Base-by-base conservation (phyloP, 2,797 vertebrate genomes). In the Bufotes viridis region DNA sequence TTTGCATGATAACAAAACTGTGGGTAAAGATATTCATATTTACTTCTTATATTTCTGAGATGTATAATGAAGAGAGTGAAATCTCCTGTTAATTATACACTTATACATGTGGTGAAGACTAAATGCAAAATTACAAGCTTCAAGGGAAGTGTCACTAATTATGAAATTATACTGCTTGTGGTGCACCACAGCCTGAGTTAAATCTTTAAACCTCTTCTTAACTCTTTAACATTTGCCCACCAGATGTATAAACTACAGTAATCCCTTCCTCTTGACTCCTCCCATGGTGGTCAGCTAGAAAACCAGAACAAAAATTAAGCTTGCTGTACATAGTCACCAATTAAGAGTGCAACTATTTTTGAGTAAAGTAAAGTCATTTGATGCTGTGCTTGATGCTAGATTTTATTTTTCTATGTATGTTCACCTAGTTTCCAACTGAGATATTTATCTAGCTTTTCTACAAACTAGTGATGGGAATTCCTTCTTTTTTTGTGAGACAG, bases 61-160 rank as follows among this genome's bases (percentile, higher is more conserved):
- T 15, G 26, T 42, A 12, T 60, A 51, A 13, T 58, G 55, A 8
- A 34, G 7, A 18, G 22, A 18, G 3, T 60, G 6, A 76, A 17
- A 34, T 84, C 29, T 83, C 24, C 57, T 15, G 34, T 49, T 76
- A 74, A 58, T 60, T 58, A 74, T 83, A 57, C 17, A 57, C 51
- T 76, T 76, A 53, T n/a, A n/a, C 49, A 20, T 84, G 29, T 61
- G 70, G 29, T 60, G 29, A 84, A 49, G 20, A 12, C 24, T 60
- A 42, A 42, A 75, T 84, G 29, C 55, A 49, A 63, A 84, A 84
- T 75, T 69, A 82, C 49, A 55, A 82, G 49, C 61, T 82, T 75
- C 9, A 75, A 42, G 18, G 55, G 55, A 60, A 42, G 20, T 61
- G 29, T 83, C 63, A 83, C 49, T 83, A 83, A 83, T 72, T 83